Evolutionary conservation across 2,797 vertebrate genomes (phyloP), one percentile per base, ranked within the genome.

Genomic region (Tenualosa ilisha): DNA sequence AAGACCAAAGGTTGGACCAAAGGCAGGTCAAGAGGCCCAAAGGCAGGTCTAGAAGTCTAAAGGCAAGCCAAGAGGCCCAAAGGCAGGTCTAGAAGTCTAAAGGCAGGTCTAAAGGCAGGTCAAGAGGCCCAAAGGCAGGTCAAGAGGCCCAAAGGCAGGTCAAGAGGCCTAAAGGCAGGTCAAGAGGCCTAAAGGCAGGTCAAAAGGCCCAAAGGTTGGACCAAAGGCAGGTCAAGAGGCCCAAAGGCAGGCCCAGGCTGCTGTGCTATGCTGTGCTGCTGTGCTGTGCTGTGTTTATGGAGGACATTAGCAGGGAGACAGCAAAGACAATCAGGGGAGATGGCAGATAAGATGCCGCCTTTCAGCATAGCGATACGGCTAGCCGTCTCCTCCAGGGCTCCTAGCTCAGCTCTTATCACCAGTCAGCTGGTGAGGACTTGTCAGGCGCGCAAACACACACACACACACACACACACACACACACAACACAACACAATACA

Each of bases 281-380:
- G 46, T 46, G 46, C 53, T 13, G 22, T 53, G 49, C 31, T 31
- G 31, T 82, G 46, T 9, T 82, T n/a, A 51, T 82, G 43, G 24
- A 51, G 81, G 7, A 53, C 49, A 84, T 26, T 65, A 65, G 63
- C 2, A 12, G 24, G 11, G 63, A 65, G 63, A 65, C 63, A 65
- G 63, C 24, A 2, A 65, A 13, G 63, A 65, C 63, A 65, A 65
- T 65, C 63, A 31, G 63, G 9, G 63, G 9, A 65, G 63, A 65
- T 65, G 63, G 63, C 24, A 65, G 63, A 65, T 65, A 31, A 65
- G 63, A 65, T 65, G 63, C 63, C 63, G 63, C n/a, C 63, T 65
- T 31, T 65, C 63, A 65, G 63, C 63, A 12, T 8, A 13, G 63
- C 24, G 63, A 65, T 65, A 65, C 8, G 24, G 9, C 63, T 8